Evolutionary conservation across 2,113 vertebrate species (phyloP), one percentile per base, ranked within the genome.

Genomic region (Macrotis lagotis): DNA sequence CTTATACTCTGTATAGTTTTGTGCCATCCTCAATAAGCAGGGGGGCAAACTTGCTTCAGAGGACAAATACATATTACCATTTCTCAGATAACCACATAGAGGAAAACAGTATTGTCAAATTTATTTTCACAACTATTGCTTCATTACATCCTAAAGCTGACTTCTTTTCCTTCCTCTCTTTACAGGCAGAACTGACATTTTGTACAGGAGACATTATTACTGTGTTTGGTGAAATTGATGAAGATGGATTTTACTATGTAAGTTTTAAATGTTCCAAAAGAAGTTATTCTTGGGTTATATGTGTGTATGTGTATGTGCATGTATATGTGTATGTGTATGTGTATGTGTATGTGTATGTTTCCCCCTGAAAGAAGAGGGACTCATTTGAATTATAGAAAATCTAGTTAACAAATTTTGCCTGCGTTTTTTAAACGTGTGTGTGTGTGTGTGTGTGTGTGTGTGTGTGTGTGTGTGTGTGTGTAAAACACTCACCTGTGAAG

Each of bases 171-270:
- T 92, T 93, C 25, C n/a, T 22, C 0, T 88, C 97, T 88, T 97
- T 31, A 92, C 98, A 99, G 99, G 99, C 99, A 0, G 99, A 99
- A 96, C 98, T 99, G 97, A 99, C 99, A 0, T 99, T 99, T 98
- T 99, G 99, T 98, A 99, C 99, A 0, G 99, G 99, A 83, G 99
- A 99, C 95, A 99, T 99, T 91, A 99, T 99, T 94, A 99, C 98
- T 0, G 99, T 99, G 95, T 99, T 99, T 52, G 99, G 99, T 47
- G 99, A 99, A 97, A 99, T 99, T 2, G 99, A 99, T 94, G 99
- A 99, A 98, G 99, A 99, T 94, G 99, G 99, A 24, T 99, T 99
- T 99, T 99, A 99, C 95, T 99, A 99, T 3, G 99, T 99, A 97
- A 99, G 99, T 99, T 95, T 95, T 31, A 2, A 88, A 74, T 44